phyloP scores from a whole-genome alignment of 1,140 invertebrate species.

The Carcinoscorpius rotundicauda region DNA sequence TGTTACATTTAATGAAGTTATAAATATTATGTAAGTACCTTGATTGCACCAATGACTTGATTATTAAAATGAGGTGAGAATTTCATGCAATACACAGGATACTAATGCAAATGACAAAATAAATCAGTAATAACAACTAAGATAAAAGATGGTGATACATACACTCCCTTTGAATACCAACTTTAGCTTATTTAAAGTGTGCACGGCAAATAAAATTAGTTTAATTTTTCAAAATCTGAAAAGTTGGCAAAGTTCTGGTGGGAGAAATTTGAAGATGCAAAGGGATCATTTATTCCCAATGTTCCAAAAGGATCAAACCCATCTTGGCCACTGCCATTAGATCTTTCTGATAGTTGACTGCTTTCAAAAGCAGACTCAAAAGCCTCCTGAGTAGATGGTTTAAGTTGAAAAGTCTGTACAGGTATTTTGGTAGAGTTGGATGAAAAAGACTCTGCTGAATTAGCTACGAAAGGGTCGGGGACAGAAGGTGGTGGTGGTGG shows the following conservation, averaged over 20 bases:
- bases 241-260: slow-evolving; percentile 57
- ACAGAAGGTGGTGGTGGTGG: slow-evolving; percentile 33
- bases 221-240: slow-evolving; percentile 73
- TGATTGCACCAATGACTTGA: no score
- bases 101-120: no score
- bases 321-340: slow-evolving; percentile 23
- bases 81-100: no score
- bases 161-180: no score
- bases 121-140: no score
- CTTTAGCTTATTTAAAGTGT: no score
- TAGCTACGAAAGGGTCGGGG: slow-evolving; percentile 31
- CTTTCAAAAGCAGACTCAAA: slow-evolving; percentile 4
- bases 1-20: no score
- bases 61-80: no score
- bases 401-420: slow-evolving; percentile 19
- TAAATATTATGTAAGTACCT: no score
- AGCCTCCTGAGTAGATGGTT: slow-evolving; percentile 14
- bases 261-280: not conserved
- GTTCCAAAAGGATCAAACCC: slow-evolving; percentile 33
- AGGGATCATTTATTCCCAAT: slow-evolving; percentile 19
- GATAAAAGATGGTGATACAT: no score
- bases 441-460: slow-evolving; percentile 10
- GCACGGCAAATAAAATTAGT: slow-evolving; percentile 7
- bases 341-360: no score
- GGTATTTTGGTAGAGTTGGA: slow-evolving; percentile 18